phyloP scores from a whole-genome alignment of 2,888 invertebrate species.

The Eretmocerus hayati region DNA sequence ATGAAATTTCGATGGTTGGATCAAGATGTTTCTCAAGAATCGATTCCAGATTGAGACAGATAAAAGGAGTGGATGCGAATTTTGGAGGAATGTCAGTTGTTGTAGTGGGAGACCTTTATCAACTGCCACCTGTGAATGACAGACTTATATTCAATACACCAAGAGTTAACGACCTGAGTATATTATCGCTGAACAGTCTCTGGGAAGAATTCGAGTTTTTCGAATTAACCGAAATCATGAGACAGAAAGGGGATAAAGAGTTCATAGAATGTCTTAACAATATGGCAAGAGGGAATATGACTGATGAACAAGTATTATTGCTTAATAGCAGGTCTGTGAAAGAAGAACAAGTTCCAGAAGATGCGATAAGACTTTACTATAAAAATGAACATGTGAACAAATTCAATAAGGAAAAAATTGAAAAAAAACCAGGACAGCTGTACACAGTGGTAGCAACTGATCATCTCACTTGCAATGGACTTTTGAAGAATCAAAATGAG shows the following conservation, averaged over 20 bases:
- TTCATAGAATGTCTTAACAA: slow-evolving; percentile 30
- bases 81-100: slow-evolving; percentile 38
- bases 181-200: slow-evolving; percentile 12
- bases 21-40: slow-evolving; percentile 21
- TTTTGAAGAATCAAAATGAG: too few relatives aligned
- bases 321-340: slow-evolving; percentile 20
- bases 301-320: slow-evolving; percentile 23
- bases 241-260: slow-evolving; percentile 29
- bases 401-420: background rate
- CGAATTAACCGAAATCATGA: slow-evolving; percentile 33
- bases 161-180: slow-evolving; percentile 11
- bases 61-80: slow-evolving; percentile 25
- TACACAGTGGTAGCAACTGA: background rate
- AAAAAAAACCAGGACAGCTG: background rate
- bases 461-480: background rate
- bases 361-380: slow-evolving; percentile 2
- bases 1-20: slow-evolving; percentile 38
- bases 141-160: slow-evolving; percentile 23
- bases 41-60: slow-evolving; percentile 33
- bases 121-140: slow-evolving; percentile 34
- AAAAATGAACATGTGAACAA: background rate
- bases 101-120: slow-evolving; percentile 37
- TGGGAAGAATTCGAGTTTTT: slow-evolving; percentile 29
- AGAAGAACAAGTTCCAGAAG: slow-evolving; percentile 14
- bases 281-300: slow-evolving; percentile 25